Conservation (phyloP, 2,888 invertebrate species). For the Anticlea derivata region DNA sequence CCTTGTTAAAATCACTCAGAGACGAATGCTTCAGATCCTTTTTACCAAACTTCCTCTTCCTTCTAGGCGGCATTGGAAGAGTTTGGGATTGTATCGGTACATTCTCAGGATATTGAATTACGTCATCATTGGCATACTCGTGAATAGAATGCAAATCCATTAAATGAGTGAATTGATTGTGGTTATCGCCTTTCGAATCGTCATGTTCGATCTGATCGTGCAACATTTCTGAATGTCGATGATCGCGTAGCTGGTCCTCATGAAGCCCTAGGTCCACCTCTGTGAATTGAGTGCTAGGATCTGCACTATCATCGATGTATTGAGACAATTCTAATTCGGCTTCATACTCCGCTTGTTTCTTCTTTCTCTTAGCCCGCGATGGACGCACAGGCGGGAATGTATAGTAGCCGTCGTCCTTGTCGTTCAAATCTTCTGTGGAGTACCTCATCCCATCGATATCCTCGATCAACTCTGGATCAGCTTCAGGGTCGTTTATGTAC, state of each 20-base stretch:
- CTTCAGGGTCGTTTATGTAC: slow-evolving; percentile 68
- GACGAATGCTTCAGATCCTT: slow-evolving; percentile 66
- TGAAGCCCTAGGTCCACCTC: slow-evolving; percentile 73
- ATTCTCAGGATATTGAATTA: slow-evolving; percentile 81
- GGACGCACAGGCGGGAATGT: slow-evolving; percentile 84
- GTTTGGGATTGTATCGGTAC: slow-evolving; percentile 72
- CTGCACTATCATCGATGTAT: slow-evolving; percentile 74
- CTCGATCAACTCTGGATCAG: slow-evolving; percentile 68
- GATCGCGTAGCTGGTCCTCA: slow-evolving; percentile 74
- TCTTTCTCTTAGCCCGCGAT: slow-evolving; percentile 81
- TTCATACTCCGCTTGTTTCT: slow-evolving; percentile 50
- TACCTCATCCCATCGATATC: slow-evolving; percentile 63
- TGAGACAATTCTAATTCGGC: slow-evolving; percentile 55
- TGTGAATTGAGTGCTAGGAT: slow-evolving; percentile 72
- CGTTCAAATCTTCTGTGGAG: slow-evolving; percentile 73
- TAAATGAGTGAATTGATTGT: slow-evolving; percentile 64
- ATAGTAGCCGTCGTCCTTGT: slow-evolving; percentile 79
- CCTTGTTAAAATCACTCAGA: slow-evolving; percentile 62
- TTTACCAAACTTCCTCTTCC: slow-evolving; percentile 63
- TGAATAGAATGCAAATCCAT: slow-evolving; percentile 71
- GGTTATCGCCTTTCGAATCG: slow-evolving; percentile 52
- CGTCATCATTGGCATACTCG: slow-evolving; percentile 78
- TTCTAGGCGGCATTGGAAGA: slow-evolving; percentile 74
- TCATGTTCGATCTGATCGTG: slow-evolving; percentile 47
- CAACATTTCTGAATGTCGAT: slow-evolving; percentile 43